Conservation (phyloP, 2,797 vertebrate species). For the Mustela erminea region DNA sequence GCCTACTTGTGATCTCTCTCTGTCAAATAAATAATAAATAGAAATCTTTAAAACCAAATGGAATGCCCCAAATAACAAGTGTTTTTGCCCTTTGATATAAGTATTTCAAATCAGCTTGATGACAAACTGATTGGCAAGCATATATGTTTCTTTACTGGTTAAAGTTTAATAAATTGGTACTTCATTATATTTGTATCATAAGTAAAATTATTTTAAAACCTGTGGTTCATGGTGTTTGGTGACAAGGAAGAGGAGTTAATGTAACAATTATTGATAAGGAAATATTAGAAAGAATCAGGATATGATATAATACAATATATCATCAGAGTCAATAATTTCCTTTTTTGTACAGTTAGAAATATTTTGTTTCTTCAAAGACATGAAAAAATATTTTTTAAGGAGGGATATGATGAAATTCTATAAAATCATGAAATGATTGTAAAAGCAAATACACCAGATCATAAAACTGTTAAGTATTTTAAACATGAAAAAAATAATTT, state of each 20-base stretch:
- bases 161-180: background rate
- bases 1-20: no score
- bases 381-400: background rate
- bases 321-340: background rate
- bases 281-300: background rate
- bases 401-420: background rate
- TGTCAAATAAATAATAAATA: no score
- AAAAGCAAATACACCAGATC: background rate
- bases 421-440: background rate
- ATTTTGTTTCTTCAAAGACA: background rate
- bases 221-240: background rate
- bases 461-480: background rate
- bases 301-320: background rate
- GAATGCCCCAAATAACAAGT: background rate
- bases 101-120: background rate
- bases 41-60: background rate
- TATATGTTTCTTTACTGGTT: background rate
- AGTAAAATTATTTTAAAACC: background rate
- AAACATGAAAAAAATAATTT: slow-evolving; percentile 16
- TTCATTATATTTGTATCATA: background rate
- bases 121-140: background rate
- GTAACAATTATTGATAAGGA: background rate
- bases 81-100: background rate
- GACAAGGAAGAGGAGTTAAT: background rate
- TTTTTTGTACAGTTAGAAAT: background rate